A percentile compares a stretch with the other conserved stretches of the same genome.
phyloP scores from a whole-genome alignment of 2,888 invertebrate species.

The Chrysolina americana region DNA sequence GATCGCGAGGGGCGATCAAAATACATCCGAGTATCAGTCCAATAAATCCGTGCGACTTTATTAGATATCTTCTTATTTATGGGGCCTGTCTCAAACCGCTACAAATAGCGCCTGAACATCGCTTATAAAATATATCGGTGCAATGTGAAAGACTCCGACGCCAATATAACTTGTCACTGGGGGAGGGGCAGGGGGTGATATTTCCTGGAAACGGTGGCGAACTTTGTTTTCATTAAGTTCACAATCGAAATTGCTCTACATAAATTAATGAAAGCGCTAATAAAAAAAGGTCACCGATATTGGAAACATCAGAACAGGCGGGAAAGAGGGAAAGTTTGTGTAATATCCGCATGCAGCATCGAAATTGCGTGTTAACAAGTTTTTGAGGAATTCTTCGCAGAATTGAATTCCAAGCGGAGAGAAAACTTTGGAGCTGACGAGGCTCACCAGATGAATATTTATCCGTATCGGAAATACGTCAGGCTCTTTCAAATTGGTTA shows the following conservation, averaged over 20 bases:
- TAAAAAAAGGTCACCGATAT: constrained; percentile 48
- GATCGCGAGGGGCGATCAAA: constrained; percentile 66
- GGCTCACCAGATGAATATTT: not conserved
- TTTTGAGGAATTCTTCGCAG: not conserved
- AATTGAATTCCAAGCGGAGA: not conserved
- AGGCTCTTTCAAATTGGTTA: too few species aligned
- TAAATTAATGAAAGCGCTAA: constrained; percentile 51
- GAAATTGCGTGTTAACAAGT: constrained; percentile 7
- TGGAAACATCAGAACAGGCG: constrained; percentile 40
- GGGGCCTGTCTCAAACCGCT: constrained; percentile 66
- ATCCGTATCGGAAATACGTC: too few species aligned
- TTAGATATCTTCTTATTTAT: constrained; percentile 71
- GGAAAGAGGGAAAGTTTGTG: constrained; percentile 33
- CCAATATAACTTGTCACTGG: constrained; percentile 56
- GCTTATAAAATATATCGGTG: constrained; percentile 62
- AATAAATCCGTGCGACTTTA: constrained; percentile 71
- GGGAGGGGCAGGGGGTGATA: constrained; percentile 29
- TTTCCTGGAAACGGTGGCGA: constrained; percentile 48
- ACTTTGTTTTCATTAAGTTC: constrained; percentile 55
- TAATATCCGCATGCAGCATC: constrained; percentile 31
- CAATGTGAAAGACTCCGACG: constrained; percentile 55
- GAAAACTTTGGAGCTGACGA: too few species aligned
- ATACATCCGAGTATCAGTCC: constrained; percentile 68
- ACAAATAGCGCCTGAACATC: constrained; percentile 65
- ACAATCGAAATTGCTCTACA: constrained; percentile 53